Percentiles rank a stretch among this genome's conserved stretches.
phyloP scores from a whole-genome alignment of 35 echinoderm and acorn worm genomes.

The Ophioderma brevispina region DNA sequence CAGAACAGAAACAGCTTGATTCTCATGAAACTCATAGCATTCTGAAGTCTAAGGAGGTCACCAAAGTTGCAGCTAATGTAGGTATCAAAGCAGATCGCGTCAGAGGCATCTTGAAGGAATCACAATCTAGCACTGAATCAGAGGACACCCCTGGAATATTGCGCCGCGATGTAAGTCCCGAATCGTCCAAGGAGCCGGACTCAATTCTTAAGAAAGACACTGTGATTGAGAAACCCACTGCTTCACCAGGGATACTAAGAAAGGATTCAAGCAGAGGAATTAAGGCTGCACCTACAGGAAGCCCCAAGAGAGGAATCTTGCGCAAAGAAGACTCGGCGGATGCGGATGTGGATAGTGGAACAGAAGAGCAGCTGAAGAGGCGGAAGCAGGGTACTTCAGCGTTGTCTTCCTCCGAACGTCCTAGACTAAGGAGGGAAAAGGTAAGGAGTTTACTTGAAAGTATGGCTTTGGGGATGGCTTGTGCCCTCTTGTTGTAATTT shows the following conservation, averaged over 20 bases:
- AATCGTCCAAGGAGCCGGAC: not conserved
- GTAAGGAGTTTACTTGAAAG: no score
- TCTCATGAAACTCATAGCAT: slow-evolving; percentile 1
- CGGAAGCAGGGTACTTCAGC: slow-evolving; percentile 29
- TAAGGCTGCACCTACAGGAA: not conserved
- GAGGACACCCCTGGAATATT: slow-evolving; percentile 35
- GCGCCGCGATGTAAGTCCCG: slow-evolving; percentile 22
- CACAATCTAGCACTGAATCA: not conserved
- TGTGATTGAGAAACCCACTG: not conserved
- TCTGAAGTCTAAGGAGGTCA: slow-evolving; percentile 41
- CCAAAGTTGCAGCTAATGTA: not conserved
- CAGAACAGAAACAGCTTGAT: no score
- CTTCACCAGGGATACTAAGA: not conserved
- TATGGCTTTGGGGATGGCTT: no score
- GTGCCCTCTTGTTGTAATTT: no score
- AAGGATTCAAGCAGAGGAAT: not conserved
- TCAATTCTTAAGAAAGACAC: slow-evolving; percentile 26
- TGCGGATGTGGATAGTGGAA: slow-evolving; percentile 59
- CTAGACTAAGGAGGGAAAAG: slow-evolving; percentile 55
- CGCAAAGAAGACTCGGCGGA: slow-evolving; percentile 45
- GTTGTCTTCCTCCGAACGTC: slow-evolving; percentile 32
- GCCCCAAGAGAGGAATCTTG: slow-evolving; percentile 1
- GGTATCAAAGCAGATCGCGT: slow-evolving; percentile 1
- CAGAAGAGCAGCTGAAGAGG: slow-evolving; percentile 33
- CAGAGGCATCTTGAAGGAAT: slow-evolving; percentile 34